phyloP scores from a whole-genome alignment of 2,113 vertebrate species.

The Malurus cyaneus region DNA sequence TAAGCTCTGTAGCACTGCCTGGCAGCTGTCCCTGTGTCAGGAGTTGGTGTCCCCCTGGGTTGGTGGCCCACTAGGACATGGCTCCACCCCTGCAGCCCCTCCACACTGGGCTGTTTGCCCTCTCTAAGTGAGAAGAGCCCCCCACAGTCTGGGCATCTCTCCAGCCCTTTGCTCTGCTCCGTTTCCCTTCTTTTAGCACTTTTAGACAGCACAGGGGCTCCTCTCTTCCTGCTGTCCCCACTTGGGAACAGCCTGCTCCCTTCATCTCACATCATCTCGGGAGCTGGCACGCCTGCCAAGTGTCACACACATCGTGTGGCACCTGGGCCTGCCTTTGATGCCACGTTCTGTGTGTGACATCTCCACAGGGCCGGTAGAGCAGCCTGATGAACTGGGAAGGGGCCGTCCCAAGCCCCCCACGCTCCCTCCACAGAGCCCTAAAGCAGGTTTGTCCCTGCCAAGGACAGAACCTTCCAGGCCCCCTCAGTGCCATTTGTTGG shows the following conservation, averaged over 20 bases:
- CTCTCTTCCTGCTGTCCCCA: accelerated
- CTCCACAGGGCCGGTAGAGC: neutral
- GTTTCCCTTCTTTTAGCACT: neutral
- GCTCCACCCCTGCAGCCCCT: neutral
- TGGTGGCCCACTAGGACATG: neutral
- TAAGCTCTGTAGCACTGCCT: neutral
- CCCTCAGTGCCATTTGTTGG: neutral
- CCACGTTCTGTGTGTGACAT: neutral
- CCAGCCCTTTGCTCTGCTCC: conserved; percentile 13
- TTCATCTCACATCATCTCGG: conserved; percentile 37
- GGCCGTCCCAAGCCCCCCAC: neutral
- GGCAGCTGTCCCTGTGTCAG: neutral
- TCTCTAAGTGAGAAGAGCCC: neutral
- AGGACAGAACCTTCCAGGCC: neutral
- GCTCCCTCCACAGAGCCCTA: neutral
- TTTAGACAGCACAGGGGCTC: neutral
- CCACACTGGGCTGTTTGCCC: neutral
- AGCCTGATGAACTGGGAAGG: neutral
- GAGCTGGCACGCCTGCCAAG: neutral
- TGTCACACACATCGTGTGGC: neutral
- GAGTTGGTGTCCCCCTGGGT: accelerated
- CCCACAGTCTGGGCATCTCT: neutral
- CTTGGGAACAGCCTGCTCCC: neutral
- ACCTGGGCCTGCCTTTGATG: conserved; percentile 19
- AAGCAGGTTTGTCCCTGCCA: neutral